A percentile compares a stretch with the other conserved stretches of the same genome.
Evolutionary conservation across 2,888 invertebrate genomes (phyloP).

Genomic region (Ennomos fuscantarius): DNA sequence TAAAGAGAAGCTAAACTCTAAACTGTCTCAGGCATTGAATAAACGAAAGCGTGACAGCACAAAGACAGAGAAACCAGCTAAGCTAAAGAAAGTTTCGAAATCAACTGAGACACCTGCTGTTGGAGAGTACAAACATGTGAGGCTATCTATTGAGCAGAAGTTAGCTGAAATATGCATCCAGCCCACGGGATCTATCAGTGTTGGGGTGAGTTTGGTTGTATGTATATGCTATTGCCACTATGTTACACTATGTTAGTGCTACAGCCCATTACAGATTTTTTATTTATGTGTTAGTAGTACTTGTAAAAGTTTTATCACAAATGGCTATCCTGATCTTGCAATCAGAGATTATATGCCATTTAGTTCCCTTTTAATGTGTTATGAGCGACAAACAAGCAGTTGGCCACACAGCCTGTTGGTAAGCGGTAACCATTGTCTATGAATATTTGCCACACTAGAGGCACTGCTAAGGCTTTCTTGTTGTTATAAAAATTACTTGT

Average conservation of each 20-base stretch:
- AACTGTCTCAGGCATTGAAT: constrained; percentile 73
- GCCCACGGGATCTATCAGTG: constrained; percentile 57
- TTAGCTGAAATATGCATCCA: constrained; percentile 71
- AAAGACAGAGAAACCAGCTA: constrained; percentile 67
- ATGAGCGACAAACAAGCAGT: too few species aligned
- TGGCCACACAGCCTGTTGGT: too few species aligned
- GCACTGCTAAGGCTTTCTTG: too few species aligned
- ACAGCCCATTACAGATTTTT: too few species aligned
- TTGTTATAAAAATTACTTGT: too few species aligned
- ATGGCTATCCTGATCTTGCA: too few species aligned
- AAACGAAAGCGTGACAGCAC: constrained; percentile 72
- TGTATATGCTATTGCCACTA: not conserved
- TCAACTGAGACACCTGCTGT: constrained; percentile 31
- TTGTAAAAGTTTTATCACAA: too few species aligned
- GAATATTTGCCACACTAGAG: not conserved
- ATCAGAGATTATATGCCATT: too few species aligned
- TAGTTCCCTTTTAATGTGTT: too few species aligned
- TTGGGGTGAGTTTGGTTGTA: constrained; percentile 58
- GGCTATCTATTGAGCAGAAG: constrained; percentile 62
- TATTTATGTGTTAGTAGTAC: too few species aligned
- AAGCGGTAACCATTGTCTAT: not conserved
- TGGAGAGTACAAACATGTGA: constrained; percentile 59
- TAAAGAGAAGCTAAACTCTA: constrained; percentile 76
- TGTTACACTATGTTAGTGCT: too few species aligned
- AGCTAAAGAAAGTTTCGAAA: constrained; percentile 63